Evolutionary conservation across 2,113 vertebrate genomes (phyloP).

Genomic region (Stegastes partitus): DNA sequence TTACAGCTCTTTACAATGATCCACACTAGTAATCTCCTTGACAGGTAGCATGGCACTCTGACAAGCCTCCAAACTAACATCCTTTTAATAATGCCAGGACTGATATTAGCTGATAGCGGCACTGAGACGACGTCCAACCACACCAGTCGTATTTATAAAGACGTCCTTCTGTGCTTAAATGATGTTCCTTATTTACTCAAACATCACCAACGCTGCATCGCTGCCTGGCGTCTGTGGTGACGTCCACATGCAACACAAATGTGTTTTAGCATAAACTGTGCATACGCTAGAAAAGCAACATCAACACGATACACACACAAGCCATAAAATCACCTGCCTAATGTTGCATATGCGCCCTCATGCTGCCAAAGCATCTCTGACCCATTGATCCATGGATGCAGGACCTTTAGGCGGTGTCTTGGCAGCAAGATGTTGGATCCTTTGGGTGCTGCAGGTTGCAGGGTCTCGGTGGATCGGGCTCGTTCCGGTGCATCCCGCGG

Average conservation of each 20-base stretch:
- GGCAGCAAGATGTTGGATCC: no score
- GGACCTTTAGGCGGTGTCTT: no score
- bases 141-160: neutral
- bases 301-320: no score
- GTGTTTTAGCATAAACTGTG: no score
- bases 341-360: no score
- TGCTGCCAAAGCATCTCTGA: no score
- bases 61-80: slow-evolving; percentile 16
- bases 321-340: no score
- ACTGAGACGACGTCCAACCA: neutral
- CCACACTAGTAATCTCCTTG: slow-evolving; percentile 52
- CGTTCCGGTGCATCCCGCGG: no score
- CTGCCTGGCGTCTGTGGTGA: neutral
- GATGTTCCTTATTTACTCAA: neutral
- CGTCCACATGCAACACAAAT: neutral
- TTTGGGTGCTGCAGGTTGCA: no score
- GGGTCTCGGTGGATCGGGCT: no score
- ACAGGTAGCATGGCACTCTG: slow-evolving; percentile 50
- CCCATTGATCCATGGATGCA: no score
- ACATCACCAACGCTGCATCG: neutral
- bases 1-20: slow-evolving; percentile 56
- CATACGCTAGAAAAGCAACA: no score
- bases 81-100: slow-evolving; percentile 21
- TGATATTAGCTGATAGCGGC: slow-evolving; percentile 14
- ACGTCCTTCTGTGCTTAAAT: neutral